Conservation (phyloP, 2,888 invertebrate genomes). For the Calliopum simillimum region DNA sequence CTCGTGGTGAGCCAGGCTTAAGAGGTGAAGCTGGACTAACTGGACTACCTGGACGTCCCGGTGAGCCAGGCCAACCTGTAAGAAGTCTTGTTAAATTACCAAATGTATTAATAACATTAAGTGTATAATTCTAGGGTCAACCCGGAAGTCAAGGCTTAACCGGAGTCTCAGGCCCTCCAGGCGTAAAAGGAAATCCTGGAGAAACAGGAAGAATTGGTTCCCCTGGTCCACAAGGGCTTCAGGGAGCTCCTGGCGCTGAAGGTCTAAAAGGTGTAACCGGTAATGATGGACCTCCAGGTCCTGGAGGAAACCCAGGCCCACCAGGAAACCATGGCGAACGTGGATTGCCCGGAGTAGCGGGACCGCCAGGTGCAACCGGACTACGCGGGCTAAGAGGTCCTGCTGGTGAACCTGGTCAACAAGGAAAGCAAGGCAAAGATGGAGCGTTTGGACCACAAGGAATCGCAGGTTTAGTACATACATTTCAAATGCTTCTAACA, state of each 20-base stretch:
- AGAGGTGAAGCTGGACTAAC: constrained; percentile 80
- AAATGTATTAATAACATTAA: neutral
- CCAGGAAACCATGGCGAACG: constrained; percentile 71
- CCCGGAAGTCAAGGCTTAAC: constrained; percentile 77
- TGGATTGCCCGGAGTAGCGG: constrained; percentile 56
- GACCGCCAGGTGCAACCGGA: constrained; percentile 55
- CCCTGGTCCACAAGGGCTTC: constrained; percentile 76
- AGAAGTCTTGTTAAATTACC: constrained; percentile 47
- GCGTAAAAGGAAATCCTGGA: constrained; percentile 78
- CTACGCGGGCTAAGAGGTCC: constrained; percentile 70
- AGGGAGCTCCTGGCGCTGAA: constrained; percentile 78
- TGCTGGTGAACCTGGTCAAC: constrained; percentile 75
- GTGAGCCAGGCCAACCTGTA: constrained; percentile 79
- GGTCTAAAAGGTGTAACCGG: constrained; percentile 84
- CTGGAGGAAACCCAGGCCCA: constrained; percentile 67
- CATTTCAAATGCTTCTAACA: neutral
- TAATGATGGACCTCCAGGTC: constrained; percentile 76
- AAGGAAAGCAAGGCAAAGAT: constrained; percentile 77
- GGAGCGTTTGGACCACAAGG: constrained; percentile 75
- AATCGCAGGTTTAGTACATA: constrained; percentile 37
- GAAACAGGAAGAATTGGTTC: constrained; percentile 78
- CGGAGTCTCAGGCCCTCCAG: constrained; percentile 77
- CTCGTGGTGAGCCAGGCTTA: constrained; percentile 80
- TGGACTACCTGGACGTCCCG: constrained; percentile 83
- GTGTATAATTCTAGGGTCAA: constrained; percentile 72